Evolutionary conservation across 2,888 invertebrate species (phyloP).

Genomic region (Brachypalpus laphriformis): DNA sequence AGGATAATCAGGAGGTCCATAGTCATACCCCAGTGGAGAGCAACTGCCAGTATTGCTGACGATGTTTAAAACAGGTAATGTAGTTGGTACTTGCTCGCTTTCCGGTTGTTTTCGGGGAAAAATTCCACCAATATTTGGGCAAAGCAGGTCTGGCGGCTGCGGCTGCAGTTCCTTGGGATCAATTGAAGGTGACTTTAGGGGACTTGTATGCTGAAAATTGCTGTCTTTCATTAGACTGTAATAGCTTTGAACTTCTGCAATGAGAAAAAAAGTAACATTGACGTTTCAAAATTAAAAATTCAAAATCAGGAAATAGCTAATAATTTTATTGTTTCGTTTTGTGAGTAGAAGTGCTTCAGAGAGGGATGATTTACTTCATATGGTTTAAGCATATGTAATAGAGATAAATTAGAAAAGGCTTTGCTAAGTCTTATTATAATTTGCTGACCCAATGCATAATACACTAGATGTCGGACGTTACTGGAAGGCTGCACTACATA

Average conservation of each 20-base stretch:
- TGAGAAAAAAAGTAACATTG: slow-evolving; percentile 5
- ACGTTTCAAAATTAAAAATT: neutral
- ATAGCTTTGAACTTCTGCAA: slow-evolving; percentile 77
- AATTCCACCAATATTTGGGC: slow-evolving; percentile 27
- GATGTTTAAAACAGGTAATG: slow-evolving; percentile 61
- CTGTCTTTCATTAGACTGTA: slow-evolving; percentile 76
- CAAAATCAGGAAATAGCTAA: neutral
- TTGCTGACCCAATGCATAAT: too few species aligned
- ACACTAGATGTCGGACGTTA: too few species aligned
- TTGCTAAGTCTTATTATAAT: too few species aligned
- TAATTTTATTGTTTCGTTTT: too few species aligned
- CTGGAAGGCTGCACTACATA: too few species aligned
- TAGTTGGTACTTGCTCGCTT: slow-evolving; percentile 36
- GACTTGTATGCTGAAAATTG: slow-evolving; percentile 50
- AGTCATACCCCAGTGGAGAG: slow-evolving; percentile 58
- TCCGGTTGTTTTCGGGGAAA: slow-evolving; percentile 62
- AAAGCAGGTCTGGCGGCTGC: slow-evolving; percentile 64
- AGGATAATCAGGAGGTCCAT: slow-evolving; percentile 77
- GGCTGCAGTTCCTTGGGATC: slow-evolving; percentile 56
- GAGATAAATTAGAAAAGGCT: too few species aligned
- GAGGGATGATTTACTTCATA: neutral
- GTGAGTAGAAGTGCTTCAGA: neutral
- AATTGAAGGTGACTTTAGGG: slow-evolving; percentile 35
- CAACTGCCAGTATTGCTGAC: slow-evolving; percentile 55
- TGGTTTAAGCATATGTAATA: too few species aligned